Percentiles rank a stretch among this genome's conserved stretches.
Conservation (phyloP, 2,797 vertebrate genomes). For the Lepus oiostolus region DNA sequence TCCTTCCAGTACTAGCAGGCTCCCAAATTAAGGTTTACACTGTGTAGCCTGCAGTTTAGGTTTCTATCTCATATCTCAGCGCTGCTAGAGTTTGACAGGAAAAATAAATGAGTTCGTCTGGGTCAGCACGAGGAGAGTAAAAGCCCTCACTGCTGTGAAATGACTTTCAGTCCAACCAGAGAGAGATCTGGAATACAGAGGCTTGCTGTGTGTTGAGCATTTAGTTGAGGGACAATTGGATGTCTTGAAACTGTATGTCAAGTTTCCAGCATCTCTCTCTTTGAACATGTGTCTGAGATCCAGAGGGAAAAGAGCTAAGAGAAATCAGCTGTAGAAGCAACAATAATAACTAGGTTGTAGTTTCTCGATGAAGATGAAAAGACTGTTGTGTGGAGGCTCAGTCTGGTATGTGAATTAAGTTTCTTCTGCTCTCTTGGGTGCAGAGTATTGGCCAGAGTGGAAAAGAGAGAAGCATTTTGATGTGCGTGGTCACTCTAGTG, state of each 20-base stretch:
- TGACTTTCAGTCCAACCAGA: neutral
- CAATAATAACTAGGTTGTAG: neutral
- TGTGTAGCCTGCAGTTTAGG: conserved; percentile 8
- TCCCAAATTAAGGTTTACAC: conserved; percentile 23
- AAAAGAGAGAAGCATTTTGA: conserved; percentile 14
- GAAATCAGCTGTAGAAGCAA: neutral
- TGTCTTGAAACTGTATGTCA: neutral
- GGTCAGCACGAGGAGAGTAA: neutral
- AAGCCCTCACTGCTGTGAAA: neutral
- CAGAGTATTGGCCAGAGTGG: neutral
- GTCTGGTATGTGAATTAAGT: neutral
- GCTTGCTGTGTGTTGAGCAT: neutral
- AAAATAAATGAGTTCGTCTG: conserved; percentile 60
- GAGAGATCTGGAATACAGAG: neutral
- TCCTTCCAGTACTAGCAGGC: conserved; percentile 22
- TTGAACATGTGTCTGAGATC: neutral
- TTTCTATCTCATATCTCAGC: neutral
- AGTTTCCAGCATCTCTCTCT: neutral
- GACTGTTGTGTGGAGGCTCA: neutral
- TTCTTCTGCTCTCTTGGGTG: neutral
- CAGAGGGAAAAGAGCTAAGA: neutral
- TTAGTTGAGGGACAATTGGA: neutral
- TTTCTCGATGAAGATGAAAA: conserved; percentile 7
- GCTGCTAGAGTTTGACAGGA: conserved; percentile 29
- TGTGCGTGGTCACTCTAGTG: neutral